Percentiles rank a stretch among this genome's conserved stretches.
Evolutionary conservation across 1,140 invertebrate genomes (phyloP).

Genomic region (Paraescarpia echinospica): DNA sequence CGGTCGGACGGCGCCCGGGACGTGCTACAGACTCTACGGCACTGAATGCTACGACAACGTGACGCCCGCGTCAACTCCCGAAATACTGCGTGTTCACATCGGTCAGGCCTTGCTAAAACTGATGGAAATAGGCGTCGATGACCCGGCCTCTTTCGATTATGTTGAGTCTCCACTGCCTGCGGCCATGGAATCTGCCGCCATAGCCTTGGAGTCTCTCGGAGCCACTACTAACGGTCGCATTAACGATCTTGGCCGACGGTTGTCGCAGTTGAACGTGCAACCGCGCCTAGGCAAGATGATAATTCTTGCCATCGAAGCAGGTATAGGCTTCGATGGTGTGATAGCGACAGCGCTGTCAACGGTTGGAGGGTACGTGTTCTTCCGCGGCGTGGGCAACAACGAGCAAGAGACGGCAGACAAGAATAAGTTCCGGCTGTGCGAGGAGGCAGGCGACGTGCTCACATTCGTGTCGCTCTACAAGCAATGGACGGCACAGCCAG

Average conservation of each 20-base stretch:
- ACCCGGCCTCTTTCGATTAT: background rate
- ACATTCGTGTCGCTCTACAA: background rate
- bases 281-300: background rate
- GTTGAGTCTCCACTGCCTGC: background rate
- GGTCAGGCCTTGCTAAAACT: background rate
- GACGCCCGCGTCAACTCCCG: constrained; percentile 17
- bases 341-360: background rate
- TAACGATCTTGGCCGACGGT: background rate
- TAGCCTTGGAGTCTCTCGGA: background rate
- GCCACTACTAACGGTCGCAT: background rate
- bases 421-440: background rate
- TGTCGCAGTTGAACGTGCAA: background rate
- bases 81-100: constrained; percentile 26
- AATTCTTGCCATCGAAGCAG: background rate
- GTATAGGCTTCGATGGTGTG: background rate
- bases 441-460: background rate
- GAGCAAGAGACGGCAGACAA: background rate
- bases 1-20: constrained; percentile 80
- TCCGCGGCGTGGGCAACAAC: background rate
- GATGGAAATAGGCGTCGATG: background rate
- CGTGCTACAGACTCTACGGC: constrained; percentile 51
- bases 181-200: background rate
- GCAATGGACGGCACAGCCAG: background rate
- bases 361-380: background rate
- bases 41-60: constrained; percentile 25